Conservation (phyloP, 2,797 vertebrate species). For the Xenops minutus region DNA sequence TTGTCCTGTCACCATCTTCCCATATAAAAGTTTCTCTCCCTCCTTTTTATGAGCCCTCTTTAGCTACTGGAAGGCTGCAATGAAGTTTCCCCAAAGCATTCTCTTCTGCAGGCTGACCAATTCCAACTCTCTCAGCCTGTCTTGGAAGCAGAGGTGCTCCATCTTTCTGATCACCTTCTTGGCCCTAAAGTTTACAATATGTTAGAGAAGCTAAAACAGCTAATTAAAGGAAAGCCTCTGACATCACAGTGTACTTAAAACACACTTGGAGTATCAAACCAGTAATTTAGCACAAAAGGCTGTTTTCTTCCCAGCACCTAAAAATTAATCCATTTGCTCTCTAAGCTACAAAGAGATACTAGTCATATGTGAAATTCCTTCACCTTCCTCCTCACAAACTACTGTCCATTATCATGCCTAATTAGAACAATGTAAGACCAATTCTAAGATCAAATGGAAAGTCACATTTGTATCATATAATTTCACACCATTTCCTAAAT, state of each 20-base stretch:
- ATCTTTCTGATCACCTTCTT: not conserved
- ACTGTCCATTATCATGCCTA: not conserved
- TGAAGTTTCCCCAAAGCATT: not conserved
- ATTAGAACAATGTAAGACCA: not conserved
- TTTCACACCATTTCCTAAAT: not conserved
- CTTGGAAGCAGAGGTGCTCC: not conserved
- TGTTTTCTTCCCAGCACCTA: not conserved
- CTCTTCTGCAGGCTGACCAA: not conserved
- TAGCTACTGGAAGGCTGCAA: not conserved
- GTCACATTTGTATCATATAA: not conserved
- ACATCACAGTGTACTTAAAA: not conserved
- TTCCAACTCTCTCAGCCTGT: not conserved
- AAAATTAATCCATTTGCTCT: not conserved
- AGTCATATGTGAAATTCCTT: not conserved
- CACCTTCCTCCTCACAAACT: not conserved
- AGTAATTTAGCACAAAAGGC: not conserved
- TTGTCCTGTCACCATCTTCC: not conserved
- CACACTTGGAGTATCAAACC: not conserved
- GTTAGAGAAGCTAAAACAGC: not conserved
- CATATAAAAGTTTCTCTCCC: not conserved
- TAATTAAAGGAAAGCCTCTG: not conserved
- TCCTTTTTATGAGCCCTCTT: not conserved
- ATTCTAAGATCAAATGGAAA: not conserved
- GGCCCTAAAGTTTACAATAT: not conserved
- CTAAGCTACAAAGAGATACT: not conserved